phyloP scores from a whole-genome alignment of 2,113 vertebrate species.

The Accipiter cooperii region DNA sequence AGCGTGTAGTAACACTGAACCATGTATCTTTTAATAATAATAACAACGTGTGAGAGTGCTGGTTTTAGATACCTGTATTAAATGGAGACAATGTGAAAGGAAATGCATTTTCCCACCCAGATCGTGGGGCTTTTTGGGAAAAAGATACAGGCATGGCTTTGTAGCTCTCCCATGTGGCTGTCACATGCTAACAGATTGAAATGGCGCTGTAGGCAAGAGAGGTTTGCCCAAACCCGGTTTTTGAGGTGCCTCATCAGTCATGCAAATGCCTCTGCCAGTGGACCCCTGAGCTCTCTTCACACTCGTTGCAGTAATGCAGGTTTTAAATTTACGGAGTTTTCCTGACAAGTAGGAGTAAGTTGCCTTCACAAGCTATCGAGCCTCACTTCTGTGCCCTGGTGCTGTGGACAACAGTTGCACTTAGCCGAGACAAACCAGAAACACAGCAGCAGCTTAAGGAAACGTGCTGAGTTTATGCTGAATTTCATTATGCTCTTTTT shows the following conservation, averaged over 20 bases:
- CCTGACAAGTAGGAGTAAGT: neutral
- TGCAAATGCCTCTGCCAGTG: neutral
- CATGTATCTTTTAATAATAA: neutral
- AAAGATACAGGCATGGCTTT: neutral
- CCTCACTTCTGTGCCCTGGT: conserved; percentile 20
- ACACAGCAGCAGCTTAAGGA: neutral
- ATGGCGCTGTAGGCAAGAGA: neutral
- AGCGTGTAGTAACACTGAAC: neutral
- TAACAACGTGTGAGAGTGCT: neutral
- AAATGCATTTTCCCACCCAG: neutral
- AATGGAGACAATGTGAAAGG: neutral
- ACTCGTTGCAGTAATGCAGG: neutral
- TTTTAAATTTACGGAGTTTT: neutral
- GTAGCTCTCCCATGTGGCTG: neutral
- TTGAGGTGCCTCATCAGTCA: neutral
- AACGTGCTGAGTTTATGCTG: neutral
- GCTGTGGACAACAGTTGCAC: neutral
- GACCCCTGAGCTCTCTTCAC: neutral
- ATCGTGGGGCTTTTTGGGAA: neutral
- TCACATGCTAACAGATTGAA: neutral
- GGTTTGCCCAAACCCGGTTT: neutral
- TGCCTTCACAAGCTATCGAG: neutral
- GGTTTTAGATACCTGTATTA: neutral
- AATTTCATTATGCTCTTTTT: conserved; percentile 5
- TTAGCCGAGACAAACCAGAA: conserved; percentile 10